Percentiles rank a stretch among this genome's conserved stretches.
These are phyloP conservation scores for Metaphire vulgaris DNA, from an alignment of 1,140 invertebrate species.

Conservation along the genomic window DNA sequence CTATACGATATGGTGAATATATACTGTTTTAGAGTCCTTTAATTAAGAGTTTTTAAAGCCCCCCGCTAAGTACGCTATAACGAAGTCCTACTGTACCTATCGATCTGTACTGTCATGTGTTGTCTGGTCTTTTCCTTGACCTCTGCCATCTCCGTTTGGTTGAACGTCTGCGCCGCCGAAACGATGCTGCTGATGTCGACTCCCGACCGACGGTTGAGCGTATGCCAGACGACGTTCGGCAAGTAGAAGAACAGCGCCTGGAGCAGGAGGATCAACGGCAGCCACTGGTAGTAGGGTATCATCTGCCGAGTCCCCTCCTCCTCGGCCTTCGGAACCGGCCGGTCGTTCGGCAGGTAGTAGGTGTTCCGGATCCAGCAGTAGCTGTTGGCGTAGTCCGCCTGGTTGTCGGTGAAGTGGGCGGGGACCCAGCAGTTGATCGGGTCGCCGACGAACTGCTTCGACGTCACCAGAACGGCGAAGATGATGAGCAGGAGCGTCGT, in stretches of 20 bases:
- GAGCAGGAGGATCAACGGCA: conserved; percentile 31
- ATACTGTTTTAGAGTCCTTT: no score
- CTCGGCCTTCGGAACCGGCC: neutral
- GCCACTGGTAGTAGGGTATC: conserved; percentile 34
- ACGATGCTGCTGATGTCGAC: conserved; percentile 41
- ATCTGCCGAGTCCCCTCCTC: conserved; percentile 3
- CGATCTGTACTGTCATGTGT: conserved; percentile 30
- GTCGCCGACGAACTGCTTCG: conserved; percentile 28
- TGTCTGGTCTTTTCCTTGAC: conserved; percentile 28
- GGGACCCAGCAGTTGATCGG: conserved; percentile 36
- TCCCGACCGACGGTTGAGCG: conserved; percentile 53
- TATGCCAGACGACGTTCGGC: conserved; percentile 57
- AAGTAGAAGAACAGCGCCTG: conserved; percentile 54
- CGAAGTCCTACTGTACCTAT: no score
- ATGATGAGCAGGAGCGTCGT: conserved; percentile 61
- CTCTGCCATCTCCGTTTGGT: conserved; percentile 10
- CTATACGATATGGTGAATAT: no score
- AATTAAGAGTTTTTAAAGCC: no score
- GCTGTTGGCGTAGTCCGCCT: conserved; percentile 32
- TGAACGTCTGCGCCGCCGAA: neutral
- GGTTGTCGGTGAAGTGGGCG: conserved; percentile 32
- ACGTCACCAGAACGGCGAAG: conserved; percentile 22
- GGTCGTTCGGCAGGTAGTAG: conserved; percentile 29
- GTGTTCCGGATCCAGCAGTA: conserved; percentile 34
- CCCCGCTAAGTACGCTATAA: no score